A percentile compares a stretch with the other conserved stretches of the same genome.
phyloP scores from a whole-genome alignment of 2,797 vertebrate species.

The Molothrus ater region DNA sequence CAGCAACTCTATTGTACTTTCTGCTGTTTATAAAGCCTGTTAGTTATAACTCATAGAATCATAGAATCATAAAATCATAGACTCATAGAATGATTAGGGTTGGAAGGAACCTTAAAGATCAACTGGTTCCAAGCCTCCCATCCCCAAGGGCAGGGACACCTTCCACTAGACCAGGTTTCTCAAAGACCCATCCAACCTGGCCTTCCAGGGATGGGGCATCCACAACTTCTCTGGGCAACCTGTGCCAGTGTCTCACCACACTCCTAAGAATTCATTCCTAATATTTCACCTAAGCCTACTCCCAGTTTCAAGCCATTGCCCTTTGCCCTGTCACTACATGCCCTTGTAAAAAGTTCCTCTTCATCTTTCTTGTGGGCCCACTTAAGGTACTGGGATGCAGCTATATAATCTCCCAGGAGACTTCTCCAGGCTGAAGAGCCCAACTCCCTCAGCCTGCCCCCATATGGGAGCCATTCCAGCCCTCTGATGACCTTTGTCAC shows the following conservation, averaged over 20 bases:
- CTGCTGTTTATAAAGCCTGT: neutral
- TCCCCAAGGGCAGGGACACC: too few species aligned
- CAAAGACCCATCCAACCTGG: neutral
- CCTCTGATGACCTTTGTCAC: neutral
- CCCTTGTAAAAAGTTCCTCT: neutral
- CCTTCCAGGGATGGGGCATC: neutral
- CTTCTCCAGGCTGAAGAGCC: neutral
- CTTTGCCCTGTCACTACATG: neutral
- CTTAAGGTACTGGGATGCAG: neutral
- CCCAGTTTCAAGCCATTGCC: neutral
- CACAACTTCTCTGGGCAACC: neutral
- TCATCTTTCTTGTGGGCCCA: neutral
- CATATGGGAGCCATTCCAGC: neutral
- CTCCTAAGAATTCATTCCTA: neutral
- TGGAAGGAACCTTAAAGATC: neutral
- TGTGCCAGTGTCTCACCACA: neutral
- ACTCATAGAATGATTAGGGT: neutral
- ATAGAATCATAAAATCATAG: neutral
- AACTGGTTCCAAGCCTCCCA: neutral
- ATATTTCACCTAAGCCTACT: neutral
- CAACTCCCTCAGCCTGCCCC: neutral
- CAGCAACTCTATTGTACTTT: constrained; percentile 15
- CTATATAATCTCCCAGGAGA: neutral
- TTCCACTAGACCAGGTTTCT: neutral
- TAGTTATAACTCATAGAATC: neutral